Evolutionary conservation across 2,113 vertebrate genomes (phyloP), one percentile per base, ranked within the genome.

Genomic region (Sylvilagus bachmani): DNA sequence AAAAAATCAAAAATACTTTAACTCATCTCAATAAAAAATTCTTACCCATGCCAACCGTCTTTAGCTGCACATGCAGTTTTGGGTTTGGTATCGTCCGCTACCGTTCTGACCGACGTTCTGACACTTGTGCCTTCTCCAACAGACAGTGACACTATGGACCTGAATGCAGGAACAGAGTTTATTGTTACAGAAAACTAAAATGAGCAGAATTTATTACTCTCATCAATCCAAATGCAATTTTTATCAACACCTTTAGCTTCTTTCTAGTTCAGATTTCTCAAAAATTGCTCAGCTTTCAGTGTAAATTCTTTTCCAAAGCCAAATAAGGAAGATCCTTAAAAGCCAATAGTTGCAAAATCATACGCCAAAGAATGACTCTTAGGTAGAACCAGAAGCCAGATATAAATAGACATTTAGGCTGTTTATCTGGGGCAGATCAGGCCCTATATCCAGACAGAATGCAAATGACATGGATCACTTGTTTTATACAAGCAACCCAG

Each of bases 31-130:
- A 6, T 67, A 44, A 85, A 83, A 6, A 62, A 27, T 51, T 86
- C 99, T 98, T 98, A 99, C 99, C 99, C 99, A 31, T 99, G 99
- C 99, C 99, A 99, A 98, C 98, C 98, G 95, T 99, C 99, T 97
- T 99, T 99, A 3, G 98, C 88, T 62, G 98, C 89, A 97, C 98
- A 98, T 38, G 96, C n/a, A 1, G 97, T 97, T 98, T 99, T 99
- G 64, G 98, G 93, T 96, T 99, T 99, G 66, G 97, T 91, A 93
- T 99, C 99, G 49, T 99, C 99, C 6, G 98, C 92, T 90, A 93
- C 97, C 82, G 98, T 69, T 97, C 99, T 98, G 62, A 98, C 95
- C 2, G 98, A 80, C 6, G 97, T 96, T 98, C 99, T 98, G 94
- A 98, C 97, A 97, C 97, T 97, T 89, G 98, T 55, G 53, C 98